Evolutionary conservation across 2,797 vertebrate species (phyloP), one percentile per base, ranked within the genome.

Genomic region (Merluccius polli): DNA sequence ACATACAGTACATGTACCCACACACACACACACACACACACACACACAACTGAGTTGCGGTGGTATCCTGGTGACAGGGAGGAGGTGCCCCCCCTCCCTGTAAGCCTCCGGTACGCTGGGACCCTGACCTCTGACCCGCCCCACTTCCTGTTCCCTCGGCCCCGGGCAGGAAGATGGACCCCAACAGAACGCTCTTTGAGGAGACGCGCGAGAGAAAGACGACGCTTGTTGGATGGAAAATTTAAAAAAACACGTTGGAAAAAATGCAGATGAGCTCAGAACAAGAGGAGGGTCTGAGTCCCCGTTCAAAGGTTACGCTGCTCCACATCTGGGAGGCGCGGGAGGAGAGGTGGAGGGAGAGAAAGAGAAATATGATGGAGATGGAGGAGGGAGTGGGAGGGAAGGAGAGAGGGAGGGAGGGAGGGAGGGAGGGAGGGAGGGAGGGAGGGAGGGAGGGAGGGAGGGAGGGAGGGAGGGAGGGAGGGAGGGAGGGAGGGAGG

Each of bases 101-200:
- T 65, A 83, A 85, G 77, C 75, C 76, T 78, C 77, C 38, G 75
- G 80, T 77, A 81, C 81, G 88, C 87, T 88, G 84, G 85, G 84
- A 84, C 73, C 83, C 78, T 80, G 79, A 91, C 87, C 90, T 91
- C 75, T 78, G 87, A 88, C 87, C 89, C 41, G 72, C 15, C 76
- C 30, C 80, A 87, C 84, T 86, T 92, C 92, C 90, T 90, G 87
- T 92, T 87, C 89, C 88, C 82, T 86, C 86, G 83, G 59, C 75
- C 79, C 72, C 82, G 74, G 83, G 82, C 65, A 6, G 73, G 85
- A 92, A 84, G 88, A 52, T 18, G 7, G 44, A 63, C 9, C 18
- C 52, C 52, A 63, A 94, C 92, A 95, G 91, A 87, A 84, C 81
- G 6, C 2, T 91, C 92, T 94, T 93, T 94, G 91, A 94, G 83